phyloP scores from a whole-genome alignment of 2,113 vertebrate species.

The Gasterosteus nipponicus region DNA sequence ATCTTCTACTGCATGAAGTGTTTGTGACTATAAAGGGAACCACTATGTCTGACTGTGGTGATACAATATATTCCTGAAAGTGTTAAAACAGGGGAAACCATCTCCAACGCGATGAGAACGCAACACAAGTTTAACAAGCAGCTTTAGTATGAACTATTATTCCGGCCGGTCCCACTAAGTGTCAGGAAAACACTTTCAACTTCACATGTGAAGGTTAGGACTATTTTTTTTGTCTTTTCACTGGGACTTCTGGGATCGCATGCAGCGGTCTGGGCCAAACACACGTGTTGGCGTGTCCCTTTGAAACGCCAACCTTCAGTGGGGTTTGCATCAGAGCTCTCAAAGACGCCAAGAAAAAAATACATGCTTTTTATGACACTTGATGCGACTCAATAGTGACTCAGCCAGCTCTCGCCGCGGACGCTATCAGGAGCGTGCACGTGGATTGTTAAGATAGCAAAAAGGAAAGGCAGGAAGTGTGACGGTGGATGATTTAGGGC shows the following conservation, averaged over 20 bases:
- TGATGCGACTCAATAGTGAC: constrained; percentile 46
- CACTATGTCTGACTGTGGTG: background rate
- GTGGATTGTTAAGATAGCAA: constrained; percentile 68
- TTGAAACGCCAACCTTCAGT: background rate
- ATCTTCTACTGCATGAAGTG: constrained; percentile 11
- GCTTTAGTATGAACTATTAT: background rate
- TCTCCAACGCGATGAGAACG: constrained; percentile 7
- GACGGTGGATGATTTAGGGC: constrained; percentile 31
- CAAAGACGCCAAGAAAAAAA: background rate
- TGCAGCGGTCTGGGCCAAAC: background rate
- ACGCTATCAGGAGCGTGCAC: constrained; percentile 26
- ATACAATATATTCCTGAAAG: constrained; percentile 1
- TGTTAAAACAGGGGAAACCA: constrained; percentile 12
- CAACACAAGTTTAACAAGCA: background rate
- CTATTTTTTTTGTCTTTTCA: constrained; percentile 17
- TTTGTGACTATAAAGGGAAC: constrained; percentile 25
- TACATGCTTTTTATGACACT: constrained; percentile 46
- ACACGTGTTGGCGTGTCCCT: no score
- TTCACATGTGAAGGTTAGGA: constrained; percentile 1
- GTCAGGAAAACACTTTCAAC: background rate
- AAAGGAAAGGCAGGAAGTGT: constrained; percentile 11
- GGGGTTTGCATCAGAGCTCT: no score
- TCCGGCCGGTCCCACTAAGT: constrained; percentile 6
- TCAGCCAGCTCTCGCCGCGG: constrained; percentile 32
- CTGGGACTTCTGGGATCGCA: background rate